Evolutionary conservation across 2,113 vertebrate genomes (phyloP).

Genomic region (Strix uralensis): DNA sequence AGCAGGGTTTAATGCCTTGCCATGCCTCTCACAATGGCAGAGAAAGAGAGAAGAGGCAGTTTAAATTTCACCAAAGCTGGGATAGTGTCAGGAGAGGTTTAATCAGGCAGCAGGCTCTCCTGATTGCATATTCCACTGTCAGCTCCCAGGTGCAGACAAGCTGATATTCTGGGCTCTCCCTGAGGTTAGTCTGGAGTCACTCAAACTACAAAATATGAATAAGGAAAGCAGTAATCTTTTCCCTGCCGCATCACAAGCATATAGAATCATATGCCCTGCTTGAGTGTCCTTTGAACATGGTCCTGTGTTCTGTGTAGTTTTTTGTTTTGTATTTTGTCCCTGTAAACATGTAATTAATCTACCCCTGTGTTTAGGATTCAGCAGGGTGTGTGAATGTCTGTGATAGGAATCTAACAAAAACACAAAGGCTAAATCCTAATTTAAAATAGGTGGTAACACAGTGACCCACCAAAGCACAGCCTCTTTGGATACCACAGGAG

Average conservation of each 20-base stretch:
- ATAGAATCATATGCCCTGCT: background rate
- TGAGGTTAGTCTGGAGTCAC: background rate
- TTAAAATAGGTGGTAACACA: background rate
- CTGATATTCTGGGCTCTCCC: background rate
- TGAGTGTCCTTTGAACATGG: background rate
- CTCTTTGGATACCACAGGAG: background rate
- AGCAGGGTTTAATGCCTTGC: background rate
- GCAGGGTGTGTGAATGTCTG: background rate
- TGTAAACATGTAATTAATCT: constrained; percentile 5
- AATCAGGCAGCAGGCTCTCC: background rate
- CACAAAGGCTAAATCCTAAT: background rate
- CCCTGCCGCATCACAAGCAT: background rate
- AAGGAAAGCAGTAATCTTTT: constrained; percentile 17
- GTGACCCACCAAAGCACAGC: background rate
- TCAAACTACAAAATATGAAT: constrained; percentile 1
- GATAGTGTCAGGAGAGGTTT: background rate
- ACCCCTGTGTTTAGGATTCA: background rate
- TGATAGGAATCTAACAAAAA: constrained; percentile 2
- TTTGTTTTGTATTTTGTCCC: background rate
- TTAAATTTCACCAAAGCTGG: background rate
- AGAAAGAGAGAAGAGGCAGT: background rate
- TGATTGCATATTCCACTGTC: background rate
- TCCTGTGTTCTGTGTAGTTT: background rate
- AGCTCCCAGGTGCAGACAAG: background rate
- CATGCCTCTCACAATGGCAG: background rate